phyloP scores from a whole-genome alignment of 2,888 invertebrate species.

The Drosophila nigricruria region DNA sequence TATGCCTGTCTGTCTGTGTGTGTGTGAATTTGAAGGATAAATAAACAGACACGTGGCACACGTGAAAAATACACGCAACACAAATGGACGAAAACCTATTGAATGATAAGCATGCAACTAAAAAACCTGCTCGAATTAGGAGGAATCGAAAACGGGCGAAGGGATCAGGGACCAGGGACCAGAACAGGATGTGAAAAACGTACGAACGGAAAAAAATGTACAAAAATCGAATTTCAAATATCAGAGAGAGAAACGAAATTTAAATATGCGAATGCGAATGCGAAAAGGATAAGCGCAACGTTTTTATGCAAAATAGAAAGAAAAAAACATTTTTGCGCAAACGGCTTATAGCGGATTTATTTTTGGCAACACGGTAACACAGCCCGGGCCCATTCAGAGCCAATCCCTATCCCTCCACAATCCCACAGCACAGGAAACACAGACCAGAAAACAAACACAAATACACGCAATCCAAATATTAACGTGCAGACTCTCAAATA shows the following conservation, averaged over 20 bases:
- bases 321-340: conserved; percentile 66
- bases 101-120: conserved; percentile 63
- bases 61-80: conserved; percentile 32
- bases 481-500: conserved; percentile 56
- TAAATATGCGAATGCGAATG: conserved; percentile 69
- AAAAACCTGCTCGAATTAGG: conserved; percentile 54
- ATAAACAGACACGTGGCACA: conserved; percentile 56
- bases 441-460: conserved; percentile 72
- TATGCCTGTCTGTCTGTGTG: conserved; percentile 11
- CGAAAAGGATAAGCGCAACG: conserved; percentile 67
- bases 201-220: conserved; percentile 15
- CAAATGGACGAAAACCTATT: conserved; percentile 48
- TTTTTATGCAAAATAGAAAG: conserved; percentile 66
- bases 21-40: conserved; percentile 38
- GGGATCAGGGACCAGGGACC: not conserved
- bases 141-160: conserved; percentile 36
- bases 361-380: conserved; percentile 54
- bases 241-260: conserved; percentile 61
- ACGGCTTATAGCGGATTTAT: conserved; percentile 75
- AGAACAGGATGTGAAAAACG: not conserved
- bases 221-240: conserved; percentile 76
- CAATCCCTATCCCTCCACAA: conserved; percentile 20
- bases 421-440: conserved; percentile 45
- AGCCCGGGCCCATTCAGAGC: conserved; percentile 11
- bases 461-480: conserved; percentile 75